A percentile compares a stretch with the other conserved stretches of the same genome.
These are phyloP conservation scores for Protosalanx chinensis DNA, from an alignment of 2,797 vertebrate species.

Conservation along the genomic window DNA sequence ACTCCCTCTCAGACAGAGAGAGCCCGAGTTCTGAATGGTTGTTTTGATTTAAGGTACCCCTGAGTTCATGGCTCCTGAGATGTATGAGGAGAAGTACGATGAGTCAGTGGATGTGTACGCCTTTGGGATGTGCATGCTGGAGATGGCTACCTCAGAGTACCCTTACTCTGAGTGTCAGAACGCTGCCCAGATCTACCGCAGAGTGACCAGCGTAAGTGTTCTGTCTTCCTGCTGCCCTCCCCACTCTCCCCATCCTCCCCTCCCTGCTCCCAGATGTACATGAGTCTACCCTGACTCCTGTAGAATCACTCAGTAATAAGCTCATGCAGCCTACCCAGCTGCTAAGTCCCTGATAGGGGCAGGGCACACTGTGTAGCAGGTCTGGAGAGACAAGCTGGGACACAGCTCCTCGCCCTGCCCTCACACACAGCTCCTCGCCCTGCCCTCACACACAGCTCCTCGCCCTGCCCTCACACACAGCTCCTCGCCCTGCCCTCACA, in stretches of 20 bases:
- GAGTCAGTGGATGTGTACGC: conserved; percentile 99
- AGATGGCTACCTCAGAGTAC: conserved; percentile 99
- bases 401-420: background rate
- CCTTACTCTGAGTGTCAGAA: conserved; percentile 99
- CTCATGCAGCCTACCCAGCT: no score
- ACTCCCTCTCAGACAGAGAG: conserved; percentile 75
- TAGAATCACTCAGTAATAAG: no score
- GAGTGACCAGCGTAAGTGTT: conserved; percentile 97
- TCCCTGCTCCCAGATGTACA: conserved; percentile 34
- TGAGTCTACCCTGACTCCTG: conserved; percentile 29
- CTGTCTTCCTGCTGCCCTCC: conserved; percentile 38
- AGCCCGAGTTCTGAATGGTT: conserved; percentile 94
- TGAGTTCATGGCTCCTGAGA: conserved; percentile 99
- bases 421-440: background rate
- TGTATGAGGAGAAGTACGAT: conserved; percentile 99
- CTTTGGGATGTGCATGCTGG: conserved; percentile 99
- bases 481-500: no score
- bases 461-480: no score
- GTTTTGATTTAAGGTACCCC: conserved; percentile 99
- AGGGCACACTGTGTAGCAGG: no score
- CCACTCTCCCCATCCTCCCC: conserved; percentile 44
- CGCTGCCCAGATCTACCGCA: conserved; percentile 99
- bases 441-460: no score
- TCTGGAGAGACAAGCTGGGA: no score
- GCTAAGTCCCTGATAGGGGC: no score